phyloP scores from a whole-genome alignment of 1,140 invertebrate species.

The Pentalonia nigronervosa region DNA sequence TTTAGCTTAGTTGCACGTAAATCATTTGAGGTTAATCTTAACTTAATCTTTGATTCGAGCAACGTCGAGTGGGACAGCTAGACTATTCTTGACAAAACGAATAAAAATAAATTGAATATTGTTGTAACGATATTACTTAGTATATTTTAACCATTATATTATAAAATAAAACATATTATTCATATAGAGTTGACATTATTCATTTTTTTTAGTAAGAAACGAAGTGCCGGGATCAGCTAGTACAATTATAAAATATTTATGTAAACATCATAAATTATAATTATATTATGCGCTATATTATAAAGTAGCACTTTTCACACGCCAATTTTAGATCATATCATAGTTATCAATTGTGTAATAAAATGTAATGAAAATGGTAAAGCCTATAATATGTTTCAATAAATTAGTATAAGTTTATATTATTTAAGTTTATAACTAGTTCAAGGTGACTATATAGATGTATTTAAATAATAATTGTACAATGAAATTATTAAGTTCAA shows the following conservation, averaged over 20 bases:
- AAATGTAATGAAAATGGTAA: background rate
- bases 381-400: background rate
- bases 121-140: too few relatives aligned
- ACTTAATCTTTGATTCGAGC: too few relatives aligned
- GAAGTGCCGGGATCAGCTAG: too few relatives aligned
- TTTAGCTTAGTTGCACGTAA: too few relatives aligned
- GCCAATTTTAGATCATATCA: background rate
- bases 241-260: background rate
- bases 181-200: too few relatives aligned
- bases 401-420: background rate
- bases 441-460: background rate
- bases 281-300: background rate
- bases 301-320: background rate
- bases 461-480: background rate
- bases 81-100: too few relatives aligned
- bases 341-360: background rate
- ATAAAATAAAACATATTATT: too few relatives aligned
- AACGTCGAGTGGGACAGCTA: too few relatives aligned
- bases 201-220: too few relatives aligned
- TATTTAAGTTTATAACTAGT: background rate
- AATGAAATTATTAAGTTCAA: background rate
- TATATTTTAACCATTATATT: too few relatives aligned
- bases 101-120: too few relatives aligned
- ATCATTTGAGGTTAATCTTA: too few relatives aligned
- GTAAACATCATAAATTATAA: background rate